Evolutionary conservation across 1,140 invertebrate genomes (phyloP), one percentile per base, ranked within the genome.

Genomic region (Bombus ignitus): DNA sequence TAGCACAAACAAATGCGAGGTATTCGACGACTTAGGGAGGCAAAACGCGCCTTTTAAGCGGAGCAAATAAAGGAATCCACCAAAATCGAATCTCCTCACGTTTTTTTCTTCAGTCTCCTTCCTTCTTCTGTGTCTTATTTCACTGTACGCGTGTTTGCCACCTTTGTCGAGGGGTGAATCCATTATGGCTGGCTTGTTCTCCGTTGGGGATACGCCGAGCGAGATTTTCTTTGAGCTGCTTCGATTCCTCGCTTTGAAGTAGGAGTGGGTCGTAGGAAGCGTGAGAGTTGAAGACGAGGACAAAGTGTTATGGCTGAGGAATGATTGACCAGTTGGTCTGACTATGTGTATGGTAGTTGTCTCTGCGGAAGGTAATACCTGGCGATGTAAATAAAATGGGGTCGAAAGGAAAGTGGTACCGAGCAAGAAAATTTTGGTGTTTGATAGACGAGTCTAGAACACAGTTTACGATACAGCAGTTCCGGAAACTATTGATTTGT

Each of bases 61-160:
- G 32, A 66, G 89, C 86, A 90, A 91, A 90, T 87, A 92, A 88
- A 65, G 44, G 47, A 85, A 81, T 86, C 42, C 76, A 86, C 66
- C 83, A 83, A 83, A 90, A 91, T 91, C 82, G 90, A 90, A 90
- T 90, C 86, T 90, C 81, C 65, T 81, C 86, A 65, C 89, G 86
- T 53, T 71, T n/a, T 59, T 57, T 83, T 22, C 28, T 53, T 28
- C 42, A 8, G 74, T 4, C 44, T 76, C 13, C 9, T 15, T 25
- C 8, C 8, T 5, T 15, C 18, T 15, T 15, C 5, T 12, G 5
- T 6, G 25, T 15, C 5, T 44, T 68, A 44, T 28, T 59, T 39
- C 57, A 22, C 25, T 15, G 10, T 39, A 70, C 70, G 42, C 42
- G 37, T 77, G 79, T 74, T 59, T 70, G 73, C 62, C 65, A 70